phyloP scores from a whole-genome alignment of 2,888 invertebrate species.

The Helobdella robusta region DNA sequence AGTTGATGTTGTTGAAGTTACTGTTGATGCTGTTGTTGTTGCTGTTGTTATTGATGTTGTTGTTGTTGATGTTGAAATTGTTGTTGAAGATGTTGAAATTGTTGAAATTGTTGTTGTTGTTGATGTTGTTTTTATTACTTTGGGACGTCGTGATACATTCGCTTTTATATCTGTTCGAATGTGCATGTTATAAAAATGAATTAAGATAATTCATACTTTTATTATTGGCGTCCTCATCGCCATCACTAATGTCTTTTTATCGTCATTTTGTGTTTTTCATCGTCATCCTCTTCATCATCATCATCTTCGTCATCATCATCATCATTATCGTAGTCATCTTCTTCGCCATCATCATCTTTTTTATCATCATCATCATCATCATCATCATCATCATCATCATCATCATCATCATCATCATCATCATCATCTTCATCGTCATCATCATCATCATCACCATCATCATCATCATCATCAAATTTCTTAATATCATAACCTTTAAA shows the following conservation, averaged over 20 bases:
- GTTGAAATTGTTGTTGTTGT: too few species aligned
- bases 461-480: conserved; percentile 1
- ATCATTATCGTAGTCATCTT: not conserved
- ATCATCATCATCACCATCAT: conserved; percentile 20
- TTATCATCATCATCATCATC: conserved; percentile 28
- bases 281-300: not conserved
- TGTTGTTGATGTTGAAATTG: too few species aligned
- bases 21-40: not conserved
- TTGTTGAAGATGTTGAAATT: too few species aligned
- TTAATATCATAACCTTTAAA: not conserved
- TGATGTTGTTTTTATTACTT: too few species aligned
- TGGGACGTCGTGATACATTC: too few species aligned
- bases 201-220: too few species aligned
- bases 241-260: not conserved
- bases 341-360: not conserved
- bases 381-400: conserved; percentile 29
- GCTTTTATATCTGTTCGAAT: too few species aligned
- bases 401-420: conserved; percentile 29
- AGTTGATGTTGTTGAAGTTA: not conserved
- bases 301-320: not conserved
- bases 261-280: not conserved
- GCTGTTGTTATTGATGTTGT: too few species aligned
- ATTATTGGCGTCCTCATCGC: too few species aligned
- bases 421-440: conserved; percentile 29
- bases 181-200: too few species aligned